Evolutionary conservation across 2,888 invertebrate genomes (phyloP), one percentile per base, ranked within the genome.

Genomic region (Ochlodes sylvanus): DNA sequence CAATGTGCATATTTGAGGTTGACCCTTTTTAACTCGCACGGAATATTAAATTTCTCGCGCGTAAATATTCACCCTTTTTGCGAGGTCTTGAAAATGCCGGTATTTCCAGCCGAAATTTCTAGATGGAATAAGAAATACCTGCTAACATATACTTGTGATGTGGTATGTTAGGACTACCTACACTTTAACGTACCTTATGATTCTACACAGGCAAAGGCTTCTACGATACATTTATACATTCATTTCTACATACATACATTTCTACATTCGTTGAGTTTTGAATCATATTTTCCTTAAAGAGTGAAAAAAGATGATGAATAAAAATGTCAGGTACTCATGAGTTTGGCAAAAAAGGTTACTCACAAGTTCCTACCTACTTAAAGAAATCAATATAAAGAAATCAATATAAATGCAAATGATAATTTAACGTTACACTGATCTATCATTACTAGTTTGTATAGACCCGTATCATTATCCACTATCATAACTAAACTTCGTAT

Each of bases 1-100:
- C 79, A 82, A 82, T 81, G 80, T 81, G 82, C 81, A 84, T 83
- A 84, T 85, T 85, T 83, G 76, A 74, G 75, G 78, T 76, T 75
- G 79, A 82, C 85, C 83, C 79, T 84, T 84, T 79, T 82, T 78
- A 81, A 76, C 79, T 75, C 74, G 76, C 70, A 72, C 75, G 60
- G 79, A 80, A 82, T 84, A 82, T 83, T 79, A 81, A 78, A 80
- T 84, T 81, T 75, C 79, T 65, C 71, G 70, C 74, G 77, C 76
- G 72, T 71, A 74, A 70, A 68, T 69, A 69, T 57, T 42, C 63
- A 55, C 19, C 69, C 71, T 68, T 71, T 64, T 67, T 41, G 44
- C 19, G 17, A 54, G 54, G 54, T 60, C 34, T 44, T 55, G 54
- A 17, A 54, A 66, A 54, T 47, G 17, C 47, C 9, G 50, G 50